phyloP scores from a whole-genome alignment of 2,797 vertebrate species.

The Syndactyla subalaris region DNA sequence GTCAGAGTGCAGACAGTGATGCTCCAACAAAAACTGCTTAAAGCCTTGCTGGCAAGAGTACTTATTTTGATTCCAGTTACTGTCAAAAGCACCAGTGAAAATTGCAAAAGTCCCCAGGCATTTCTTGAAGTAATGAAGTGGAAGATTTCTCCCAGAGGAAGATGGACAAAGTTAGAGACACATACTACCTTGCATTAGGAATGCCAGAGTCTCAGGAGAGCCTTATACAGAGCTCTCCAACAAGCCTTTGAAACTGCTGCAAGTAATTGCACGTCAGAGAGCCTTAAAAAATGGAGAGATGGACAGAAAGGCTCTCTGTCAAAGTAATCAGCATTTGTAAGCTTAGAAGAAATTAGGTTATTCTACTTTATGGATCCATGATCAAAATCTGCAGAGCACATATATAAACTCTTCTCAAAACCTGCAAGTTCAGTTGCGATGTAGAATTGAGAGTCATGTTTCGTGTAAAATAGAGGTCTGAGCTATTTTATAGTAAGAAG shows the following conservation, averaged over 20 bases:
- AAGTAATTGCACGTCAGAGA: background rate
- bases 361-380: background rate
- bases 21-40: slow-evolving; percentile 9
- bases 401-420: background rate
- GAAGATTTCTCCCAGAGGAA: slow-evolving; percentile 29
- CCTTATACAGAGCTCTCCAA: background rate
- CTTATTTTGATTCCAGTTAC: slow-evolving; percentile 37
- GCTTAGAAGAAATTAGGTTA: background rate
- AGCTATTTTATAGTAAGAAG: background rate
- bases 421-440: background rate
- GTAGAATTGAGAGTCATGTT: background rate
- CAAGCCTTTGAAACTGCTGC: background rate
- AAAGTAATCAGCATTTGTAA: background rate
- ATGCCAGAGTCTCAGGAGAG: background rate
- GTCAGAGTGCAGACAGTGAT: background rate
- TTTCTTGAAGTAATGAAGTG: slow-evolving; percentile 24
- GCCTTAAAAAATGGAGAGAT: background rate
- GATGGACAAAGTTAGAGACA: background rate
- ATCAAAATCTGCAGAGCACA: background rate
- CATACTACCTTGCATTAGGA: background rate
- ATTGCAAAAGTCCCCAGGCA: background rate
- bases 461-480: background rate
- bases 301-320: background rate
- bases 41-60: background rate
- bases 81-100: background rate